These are phyloP conservation scores for Oplegnathus fasciatus DNA, from an alignment of 2,113 vertebrate species.

Conservation along the genomic window DNA sequence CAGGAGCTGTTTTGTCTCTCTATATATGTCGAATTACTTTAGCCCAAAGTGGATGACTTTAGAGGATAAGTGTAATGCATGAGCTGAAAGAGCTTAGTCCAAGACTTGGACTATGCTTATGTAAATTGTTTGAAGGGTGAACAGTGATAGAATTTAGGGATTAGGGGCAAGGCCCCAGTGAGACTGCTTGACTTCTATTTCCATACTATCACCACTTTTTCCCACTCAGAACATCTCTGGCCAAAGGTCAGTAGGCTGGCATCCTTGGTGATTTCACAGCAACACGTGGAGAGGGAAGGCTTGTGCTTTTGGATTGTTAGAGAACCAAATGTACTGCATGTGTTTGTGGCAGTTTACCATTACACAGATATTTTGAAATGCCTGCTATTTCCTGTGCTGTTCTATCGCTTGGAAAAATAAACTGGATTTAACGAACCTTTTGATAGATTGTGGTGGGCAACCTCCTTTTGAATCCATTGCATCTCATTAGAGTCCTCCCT, in stretches of 20 bases:
- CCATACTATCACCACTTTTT: neutral
- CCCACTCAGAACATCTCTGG: slow-evolving; percentile 20
- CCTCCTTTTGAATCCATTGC: neutral
- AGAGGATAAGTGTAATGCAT: slow-evolving; percentile 46
- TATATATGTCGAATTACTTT: slow-evolving; percentile 32
- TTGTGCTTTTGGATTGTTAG: neutral
- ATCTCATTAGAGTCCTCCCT: neutral
- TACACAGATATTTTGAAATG: neutral
- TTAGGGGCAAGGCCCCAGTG: slow-evolving; percentile 21
- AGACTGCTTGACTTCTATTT: slow-evolving; percentile 41
- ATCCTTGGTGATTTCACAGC: slow-evolving; percentile 7
- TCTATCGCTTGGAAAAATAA: neutral
- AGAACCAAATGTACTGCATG: neutral
- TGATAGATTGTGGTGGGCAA: neutral
- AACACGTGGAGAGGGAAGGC: neutral
- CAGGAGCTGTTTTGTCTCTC: slow-evolving; percentile 60
- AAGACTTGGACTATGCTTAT: slow-evolving; percentile 40
- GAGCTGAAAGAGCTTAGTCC: slow-evolving; percentile 44
- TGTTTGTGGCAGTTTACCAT: neutral
- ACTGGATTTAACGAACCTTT: neutral
- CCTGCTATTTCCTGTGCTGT: neutral
- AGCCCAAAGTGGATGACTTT: slow-evolving; percentile 49
- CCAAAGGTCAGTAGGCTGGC: slow-evolving; percentile 10
- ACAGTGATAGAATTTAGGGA: slow-evolving; percentile 39
- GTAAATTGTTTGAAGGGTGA: slow-evolving; percentile 49